Base-by-base conservation (phyloP, 2,113 vertebrate species). In the Bufo gargarizans region DNA sequence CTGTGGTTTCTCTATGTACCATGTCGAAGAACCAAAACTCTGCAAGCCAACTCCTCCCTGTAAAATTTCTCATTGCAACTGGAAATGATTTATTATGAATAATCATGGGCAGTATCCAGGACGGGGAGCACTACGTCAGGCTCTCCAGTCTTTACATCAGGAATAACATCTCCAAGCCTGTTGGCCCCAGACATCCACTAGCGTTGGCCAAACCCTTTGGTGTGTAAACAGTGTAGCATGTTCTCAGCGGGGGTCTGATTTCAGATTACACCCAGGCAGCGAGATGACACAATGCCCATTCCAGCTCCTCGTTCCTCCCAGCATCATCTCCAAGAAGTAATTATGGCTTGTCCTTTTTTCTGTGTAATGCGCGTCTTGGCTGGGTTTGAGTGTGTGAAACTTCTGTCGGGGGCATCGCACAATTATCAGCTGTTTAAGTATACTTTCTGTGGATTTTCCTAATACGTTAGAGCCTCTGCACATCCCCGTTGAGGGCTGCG, bases 151-250 rank as follows among this genome's bases (percentile, higher is more conserved):
- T 53, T 86, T 77, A 49, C 84, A 76, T 76, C 84, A 76, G 13
- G 19, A 58, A 77, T 11, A 76, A 20, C n/a, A 33, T 78, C 58
- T 47, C 85, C 58, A 63, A 78, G 76, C 58, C 61, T 63, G 69
- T 77, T 77, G 72, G 72, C 71, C 61, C 84, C 84, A 86, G 84
- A 86, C 84, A 61, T 77, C 49, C 22, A 59, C 53, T 85, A 53
- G 11, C 4, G 8, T 22, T 61, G 56, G 72, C 84, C 84, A 86
- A 86, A 61, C 16, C 72, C 16, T 76, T 59, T 20, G n/a, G 84
- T 56, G 53, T 8, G 45, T 61, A 63, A 61, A 77, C 63, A 13
- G 22, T 49, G 11, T 77, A 61, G 43, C 74, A 20, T 19, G 61
- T 86, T 77, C 55, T 56, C 84, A 63, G 72, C 11, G 84, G 84